A percentile compares a stretch with the other conserved stretches of the same genome.
Conservation (phyloP, 2,113 vertebrate species). For the Ophiodon elongatus region DNA sequence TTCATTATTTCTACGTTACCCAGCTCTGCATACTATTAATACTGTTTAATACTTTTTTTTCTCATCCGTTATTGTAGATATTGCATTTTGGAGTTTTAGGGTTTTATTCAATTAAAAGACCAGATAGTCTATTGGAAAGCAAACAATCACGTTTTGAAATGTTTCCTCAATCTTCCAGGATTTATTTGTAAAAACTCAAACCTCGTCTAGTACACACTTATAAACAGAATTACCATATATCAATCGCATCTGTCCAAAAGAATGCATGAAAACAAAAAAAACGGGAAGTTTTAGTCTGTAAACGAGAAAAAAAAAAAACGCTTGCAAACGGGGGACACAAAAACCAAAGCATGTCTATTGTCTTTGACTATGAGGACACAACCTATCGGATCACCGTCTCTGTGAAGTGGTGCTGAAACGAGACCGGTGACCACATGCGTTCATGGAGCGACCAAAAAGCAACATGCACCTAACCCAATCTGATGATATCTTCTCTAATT, state of each 20-base stretch:
- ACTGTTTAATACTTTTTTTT: constrained; percentile 7
- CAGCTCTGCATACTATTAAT: constrained; percentile 7
- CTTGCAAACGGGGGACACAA: not conserved
- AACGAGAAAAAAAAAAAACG: constrained; percentile 9
- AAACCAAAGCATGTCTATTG: not conserved
- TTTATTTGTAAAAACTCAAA: constrained; percentile 40
- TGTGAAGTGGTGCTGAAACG: constrained; percentile 25
- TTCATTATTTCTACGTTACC: not conserved
- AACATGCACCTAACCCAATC: constrained; percentile 22
- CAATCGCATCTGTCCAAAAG: constrained; percentile 28
- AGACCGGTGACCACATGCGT: not conserved
- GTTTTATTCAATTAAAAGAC: constrained; percentile 1
- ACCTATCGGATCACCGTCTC: not conserved
- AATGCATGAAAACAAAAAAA: constrained; percentile 36
- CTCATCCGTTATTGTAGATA: not conserved
- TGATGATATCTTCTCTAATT: constrained; percentile 28
- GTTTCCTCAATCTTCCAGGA: constrained; percentile 14
- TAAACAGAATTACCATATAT: constrained; percentile 25
- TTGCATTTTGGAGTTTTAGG: constrained; percentile 19
- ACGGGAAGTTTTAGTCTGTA: not conserved
- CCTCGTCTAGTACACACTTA: constrained; percentile 4
- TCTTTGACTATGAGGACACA: constrained; percentile 26
- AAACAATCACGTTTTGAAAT: constrained; percentile 5
- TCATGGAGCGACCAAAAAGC: constrained; percentile 38
- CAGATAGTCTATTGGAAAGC: constrained; percentile 18